Base-by-base conservation (phyloP, 2,113 vertebrate genomes). In the Gulo gulo region DNA sequence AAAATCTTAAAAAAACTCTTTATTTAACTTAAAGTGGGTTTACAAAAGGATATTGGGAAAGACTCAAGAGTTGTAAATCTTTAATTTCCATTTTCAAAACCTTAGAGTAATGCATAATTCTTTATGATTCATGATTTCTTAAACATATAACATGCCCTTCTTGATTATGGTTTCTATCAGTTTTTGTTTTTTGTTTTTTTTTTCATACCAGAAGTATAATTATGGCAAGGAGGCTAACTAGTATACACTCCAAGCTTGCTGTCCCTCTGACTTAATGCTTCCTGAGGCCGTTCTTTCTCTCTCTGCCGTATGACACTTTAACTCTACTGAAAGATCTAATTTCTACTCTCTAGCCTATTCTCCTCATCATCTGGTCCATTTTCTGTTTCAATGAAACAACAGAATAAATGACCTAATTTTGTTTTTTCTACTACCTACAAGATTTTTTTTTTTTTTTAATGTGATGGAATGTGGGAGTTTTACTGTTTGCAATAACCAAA, bases 31-130 rank as follows among this genome's bases (percentile, higher is more conserved):
- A 88, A 97, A 85, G 87, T 42, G 0, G 47, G 61, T 93, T 98
- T 98, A 47, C 81, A 93, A 93, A 85, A 14, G 74, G 39, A 96
- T 93, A 85, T 95, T 71, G 24, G 55, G 76, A 88, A 96, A 91
- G 13, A 92, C 76, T 97, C 45, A 0, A 0, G 59, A 96, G 61
- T 57, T 84, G 29, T 95, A 94, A 96, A 90, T 97, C 87, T 93
- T 97, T 97, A 95, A 94, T 97, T 98, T 96, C 36, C 65, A 2
- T 95, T 98, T 98, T 96, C 31, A 95, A 94, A 95, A 71, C 13
- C 45, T 95, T 81, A 4, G 13, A 69, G 29, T 94, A 91, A 98
- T 95, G 73, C 3, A 84, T 94, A 97, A 95, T 96, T 97, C 82
- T 96, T 94, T 91, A 80, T 88, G 92, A 98, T 92, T 89, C 96